Percentiles rank a stretch among this genome's conserved stretches.
Evolutionary conservation across 2,888 invertebrate genomes (phyloP).

Genomic region (Eupithecia tripunctaria): DNA sequence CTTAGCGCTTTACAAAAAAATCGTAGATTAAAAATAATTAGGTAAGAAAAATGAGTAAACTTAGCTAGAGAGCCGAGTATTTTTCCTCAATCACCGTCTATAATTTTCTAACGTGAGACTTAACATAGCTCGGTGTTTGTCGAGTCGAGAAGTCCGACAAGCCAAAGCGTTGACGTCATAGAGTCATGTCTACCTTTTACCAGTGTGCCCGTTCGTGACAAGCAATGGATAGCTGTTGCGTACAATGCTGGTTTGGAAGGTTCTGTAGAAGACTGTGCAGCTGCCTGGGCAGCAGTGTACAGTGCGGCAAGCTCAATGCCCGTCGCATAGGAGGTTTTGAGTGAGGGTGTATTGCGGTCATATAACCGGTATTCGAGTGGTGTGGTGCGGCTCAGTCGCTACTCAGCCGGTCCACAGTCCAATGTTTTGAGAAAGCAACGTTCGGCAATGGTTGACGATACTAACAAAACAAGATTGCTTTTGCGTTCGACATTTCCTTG

Average conservation of each 20-base stretch:
- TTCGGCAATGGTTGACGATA: conserved; percentile 69
- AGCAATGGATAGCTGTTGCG: conserved; percentile 42
- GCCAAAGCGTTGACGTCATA: conserved; percentile 83
- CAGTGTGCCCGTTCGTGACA: conserved; percentile 54
- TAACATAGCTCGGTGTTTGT: conserved; percentile 74
- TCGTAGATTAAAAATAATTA: background rate
- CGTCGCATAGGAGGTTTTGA: conserved; percentile 56
- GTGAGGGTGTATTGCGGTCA: conserved; percentile 81
- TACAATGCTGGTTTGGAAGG: conserved; percentile 62
- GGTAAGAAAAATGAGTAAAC: conserved; percentile 26
- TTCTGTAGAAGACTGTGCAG: conserved; percentile 36
- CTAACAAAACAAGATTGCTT: conserved; percentile 77
- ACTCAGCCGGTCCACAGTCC: conserved; percentile 71
- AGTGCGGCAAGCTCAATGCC: conserved; percentile 48
- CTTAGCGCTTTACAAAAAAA: background rate
- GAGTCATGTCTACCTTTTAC: conserved; percentile 74
- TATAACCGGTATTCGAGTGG: conserved; percentile 83
- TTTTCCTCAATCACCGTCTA: conserved; percentile 67
- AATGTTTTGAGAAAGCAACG: conserved; percentile 82
- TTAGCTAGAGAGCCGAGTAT: conserved; percentile 43
- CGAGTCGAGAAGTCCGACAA: conserved; percentile 80
- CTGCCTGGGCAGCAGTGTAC: conserved; percentile 63
- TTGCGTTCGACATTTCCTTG: conserved; percentile 65
- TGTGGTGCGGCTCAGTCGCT: conserved; percentile 72
- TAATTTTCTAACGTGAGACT: conserved; percentile 75